phyloP scores from a whole-genome alignment of 2,797 vertebrate species.

The Anisognathus igniventris region DNA sequence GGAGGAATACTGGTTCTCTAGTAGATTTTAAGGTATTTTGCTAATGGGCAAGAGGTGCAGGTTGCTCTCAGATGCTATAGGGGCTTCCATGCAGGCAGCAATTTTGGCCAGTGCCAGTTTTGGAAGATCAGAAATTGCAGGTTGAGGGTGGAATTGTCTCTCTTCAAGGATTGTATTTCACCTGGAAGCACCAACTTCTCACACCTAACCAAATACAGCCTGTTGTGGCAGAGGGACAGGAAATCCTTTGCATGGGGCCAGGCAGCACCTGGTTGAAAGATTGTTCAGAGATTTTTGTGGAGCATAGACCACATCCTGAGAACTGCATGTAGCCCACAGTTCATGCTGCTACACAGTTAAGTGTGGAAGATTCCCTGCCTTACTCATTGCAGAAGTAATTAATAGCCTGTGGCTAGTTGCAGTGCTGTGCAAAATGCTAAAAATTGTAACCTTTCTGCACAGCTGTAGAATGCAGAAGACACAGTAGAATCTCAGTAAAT shows the following conservation, averaged over 20 bases:
- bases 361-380: background rate
- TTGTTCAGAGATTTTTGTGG: background rate
- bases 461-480: background rate
- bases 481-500: background rate
- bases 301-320: background rate
- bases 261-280: background rate
- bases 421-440: background rate
- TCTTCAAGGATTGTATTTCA: background rate
- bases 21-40: background rate
- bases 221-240: background rate
- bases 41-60: background rate
- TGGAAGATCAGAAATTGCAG: background rate
- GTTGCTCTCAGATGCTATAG: background rate
- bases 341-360: background rate
- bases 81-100: background rate
- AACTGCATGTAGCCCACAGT: background rate
- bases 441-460: background rate
- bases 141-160: background rate
- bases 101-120: background rate
- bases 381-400: background rate
- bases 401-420: background rate
- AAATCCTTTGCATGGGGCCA: background rate
- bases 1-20: background rate
- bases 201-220: background rate
- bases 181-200: background rate